Evolutionary conservation across 1,140 invertebrate species (phyloP).

Genomic region (Pachypsylla venusta): DNA sequence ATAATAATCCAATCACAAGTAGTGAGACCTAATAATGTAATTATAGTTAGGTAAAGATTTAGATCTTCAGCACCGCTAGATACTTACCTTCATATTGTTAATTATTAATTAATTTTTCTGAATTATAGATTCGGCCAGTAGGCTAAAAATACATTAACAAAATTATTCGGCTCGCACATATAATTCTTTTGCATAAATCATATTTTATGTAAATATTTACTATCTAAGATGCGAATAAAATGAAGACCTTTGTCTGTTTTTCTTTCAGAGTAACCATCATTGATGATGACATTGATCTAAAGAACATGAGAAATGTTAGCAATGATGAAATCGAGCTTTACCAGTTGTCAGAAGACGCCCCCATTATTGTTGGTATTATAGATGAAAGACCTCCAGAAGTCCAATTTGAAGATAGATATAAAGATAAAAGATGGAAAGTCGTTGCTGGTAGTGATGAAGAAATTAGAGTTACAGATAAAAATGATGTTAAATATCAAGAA

Average conservation of each 20-base stretch:
- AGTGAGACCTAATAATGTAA: conserved; percentile 8
- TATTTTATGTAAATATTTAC: not conserved
- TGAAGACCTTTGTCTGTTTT: conserved; percentile 18
- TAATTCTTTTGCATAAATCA: not conserved
- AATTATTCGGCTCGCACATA: not conserved
- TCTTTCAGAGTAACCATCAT: conserved; percentile 66
- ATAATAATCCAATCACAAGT: conserved; percentile 21
- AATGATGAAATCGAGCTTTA: conserved; percentile 53
- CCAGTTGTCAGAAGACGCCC: conserved; percentile 62
- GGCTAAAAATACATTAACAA: too few relatives aligned
- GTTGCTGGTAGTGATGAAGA: conserved; percentile 34
- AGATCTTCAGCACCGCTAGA: too few relatives aligned
- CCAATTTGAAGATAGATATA: conserved; percentile 42
- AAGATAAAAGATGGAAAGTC: conserved; percentile 52
- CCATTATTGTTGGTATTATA: conserved; percentile 75
- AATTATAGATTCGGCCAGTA: too few relatives aligned
- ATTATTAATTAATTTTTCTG: too few relatives aligned
- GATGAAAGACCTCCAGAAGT: conserved; percentile 66
- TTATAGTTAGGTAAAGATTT: not conserved
- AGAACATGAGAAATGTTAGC: conserved; percentile 40
- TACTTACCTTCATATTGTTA: too few relatives aligned
- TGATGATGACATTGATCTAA: conserved; percentile 68
- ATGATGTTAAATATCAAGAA: conserved; percentile 16
- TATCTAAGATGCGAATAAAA: not conserved
- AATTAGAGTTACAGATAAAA: conserved; percentile 24